Conservation (phyloP, 2,797 vertebrate genomes). For the Graptemys geographica region DNA sequence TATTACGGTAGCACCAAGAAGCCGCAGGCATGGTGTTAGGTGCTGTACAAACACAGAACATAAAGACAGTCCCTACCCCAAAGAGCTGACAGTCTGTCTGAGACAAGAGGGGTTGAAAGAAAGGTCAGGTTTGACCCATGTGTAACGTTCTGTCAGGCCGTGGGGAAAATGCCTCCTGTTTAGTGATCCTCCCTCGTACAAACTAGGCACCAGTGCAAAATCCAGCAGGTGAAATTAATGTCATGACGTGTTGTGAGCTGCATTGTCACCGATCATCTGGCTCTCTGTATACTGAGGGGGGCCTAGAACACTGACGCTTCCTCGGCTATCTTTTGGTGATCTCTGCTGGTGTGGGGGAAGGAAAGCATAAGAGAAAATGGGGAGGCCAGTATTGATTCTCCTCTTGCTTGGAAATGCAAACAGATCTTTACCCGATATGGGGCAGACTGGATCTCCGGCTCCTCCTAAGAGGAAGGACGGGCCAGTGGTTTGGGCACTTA, state of each 20-base stretch:
- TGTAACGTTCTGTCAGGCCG: background rate
- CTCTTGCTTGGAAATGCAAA: background rate
- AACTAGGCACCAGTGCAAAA: background rate
- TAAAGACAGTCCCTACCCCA: too few species aligned
- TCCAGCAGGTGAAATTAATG: background rate
- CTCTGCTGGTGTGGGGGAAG: background rate
- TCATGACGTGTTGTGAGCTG: background rate
- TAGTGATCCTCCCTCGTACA: too few species aligned
- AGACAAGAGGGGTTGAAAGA: background rate
- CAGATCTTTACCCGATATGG: background rate
- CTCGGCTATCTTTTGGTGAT: background rate
- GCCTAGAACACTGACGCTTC: background rate
- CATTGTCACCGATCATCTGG: background rate
- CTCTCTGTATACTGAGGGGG: background rate
- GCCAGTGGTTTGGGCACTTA: background rate
- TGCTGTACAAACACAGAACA: background rate
- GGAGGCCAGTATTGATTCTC: background rate
- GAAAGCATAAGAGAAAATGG: background rate
- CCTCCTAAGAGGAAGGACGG: background rate
- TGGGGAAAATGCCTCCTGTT: background rate
- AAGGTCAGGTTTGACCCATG: background rate
- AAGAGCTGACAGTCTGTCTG: background rate
- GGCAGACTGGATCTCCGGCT: background rate
- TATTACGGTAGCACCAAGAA: background rate
- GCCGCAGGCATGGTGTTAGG: background rate